Evolutionary conservation across 2,888 invertebrate species (phyloP), one percentile per base, ranked within the genome.

Genomic region (Eueremaeus valkanovi): DNA sequence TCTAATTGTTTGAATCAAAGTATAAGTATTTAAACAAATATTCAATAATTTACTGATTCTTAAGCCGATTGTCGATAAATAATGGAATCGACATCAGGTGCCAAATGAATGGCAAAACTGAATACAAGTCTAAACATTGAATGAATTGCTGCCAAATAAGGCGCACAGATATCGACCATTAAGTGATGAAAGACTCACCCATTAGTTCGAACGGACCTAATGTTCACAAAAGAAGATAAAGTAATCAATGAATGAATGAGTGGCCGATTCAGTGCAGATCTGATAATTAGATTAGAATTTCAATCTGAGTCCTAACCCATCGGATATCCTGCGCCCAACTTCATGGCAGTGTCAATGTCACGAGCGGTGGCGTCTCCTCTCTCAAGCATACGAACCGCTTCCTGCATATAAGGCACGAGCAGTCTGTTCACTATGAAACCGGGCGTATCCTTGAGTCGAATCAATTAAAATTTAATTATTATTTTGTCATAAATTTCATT

Each of bases 341-440:
- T 93, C 93, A 94, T 93, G 0, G 92, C 93, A 11, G 87, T 89
- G 81, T 95, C 95, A 76, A 95, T 91, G 83, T 95, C 94, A 77
- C 86, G 84, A 0, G 89, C 87, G 3, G 89, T 86, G 1, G 87
- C 87, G 81, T 87, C 87, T 73, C 91, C 92, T 87, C 92, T 87
- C 83, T 93, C 93, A 27, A 88, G 85, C 87, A 94, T 87, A 76
- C 91, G 85, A 3, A 93, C 85, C 51, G 94, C 92, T 83, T 95
- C 94, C 80, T 89, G 87, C 81, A 91, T 85, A 81, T 92, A 92
- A 0, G 95, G 95, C 8, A 93, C 90, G 73, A 95, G 85, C 61
- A 95, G 86, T 49, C 94, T 86, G 84, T 95, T 95, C 36, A 95
- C 94, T 78, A 95, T 92, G 83, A 95, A 95, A 5, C 95, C 95